These are phyloP conservation scores for Hymenochirus boettgeri DNA, from an alignment of 2,113 vertebrate species.

Conservation along the genomic window DNA sequence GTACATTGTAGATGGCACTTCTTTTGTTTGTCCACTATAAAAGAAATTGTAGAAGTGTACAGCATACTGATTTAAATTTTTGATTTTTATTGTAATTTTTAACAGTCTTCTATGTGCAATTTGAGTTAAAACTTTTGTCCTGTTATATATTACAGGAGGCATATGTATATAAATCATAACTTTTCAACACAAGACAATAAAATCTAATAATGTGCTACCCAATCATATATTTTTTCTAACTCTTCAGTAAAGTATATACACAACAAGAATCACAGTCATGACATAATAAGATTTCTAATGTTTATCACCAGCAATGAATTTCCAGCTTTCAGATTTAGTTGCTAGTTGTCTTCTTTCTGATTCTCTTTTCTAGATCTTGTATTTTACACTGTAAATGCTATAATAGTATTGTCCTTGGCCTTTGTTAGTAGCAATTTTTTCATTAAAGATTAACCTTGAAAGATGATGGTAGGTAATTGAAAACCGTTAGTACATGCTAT, in stretches of 20 bases:
- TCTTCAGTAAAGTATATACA: slow-evolving; percentile 55
- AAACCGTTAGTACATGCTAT: no score
- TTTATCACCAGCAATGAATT: slow-evolving; percentile 91
- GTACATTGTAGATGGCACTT: slow-evolving; percentile 79
- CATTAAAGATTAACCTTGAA: slow-evolving; percentile 58
- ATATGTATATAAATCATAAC: slow-evolving; percentile 19
- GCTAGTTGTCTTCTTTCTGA: slow-evolving; percentile 57
- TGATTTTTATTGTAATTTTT: slow-evolving; percentile 76
- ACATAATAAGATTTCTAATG: slow-evolving; percentile 66
- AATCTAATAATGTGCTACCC: slow-evolving; percentile 58
- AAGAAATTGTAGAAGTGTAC: slow-evolving; percentile 89
- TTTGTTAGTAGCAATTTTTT: slow-evolving; percentile 73
- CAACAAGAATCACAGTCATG: slow-evolving; percentile 60
- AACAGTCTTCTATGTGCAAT: slow-evolving; percentile 83
- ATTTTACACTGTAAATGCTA: slow-evolving; percentile 75
- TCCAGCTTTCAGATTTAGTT: slow-evolving; percentile 69
- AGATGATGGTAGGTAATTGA: no score
- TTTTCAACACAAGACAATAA: slow-evolving; percentile 51
- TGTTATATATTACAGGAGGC: slow-evolving; percentile 61
- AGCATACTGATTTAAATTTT: slow-evolving; percentile 67
- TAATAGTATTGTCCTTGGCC: slow-evolving; percentile 74
- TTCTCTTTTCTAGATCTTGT: slow-evolving; percentile 55
- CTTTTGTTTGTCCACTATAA: slow-evolving; percentile 71
- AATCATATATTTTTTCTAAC: slow-evolving; percentile 39
- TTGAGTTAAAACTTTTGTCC: slow-evolving; percentile 65